phyloP scores from a whole-genome alignment of 1,140 invertebrate species.

The Pseudomyrmex gracilis region DNA sequence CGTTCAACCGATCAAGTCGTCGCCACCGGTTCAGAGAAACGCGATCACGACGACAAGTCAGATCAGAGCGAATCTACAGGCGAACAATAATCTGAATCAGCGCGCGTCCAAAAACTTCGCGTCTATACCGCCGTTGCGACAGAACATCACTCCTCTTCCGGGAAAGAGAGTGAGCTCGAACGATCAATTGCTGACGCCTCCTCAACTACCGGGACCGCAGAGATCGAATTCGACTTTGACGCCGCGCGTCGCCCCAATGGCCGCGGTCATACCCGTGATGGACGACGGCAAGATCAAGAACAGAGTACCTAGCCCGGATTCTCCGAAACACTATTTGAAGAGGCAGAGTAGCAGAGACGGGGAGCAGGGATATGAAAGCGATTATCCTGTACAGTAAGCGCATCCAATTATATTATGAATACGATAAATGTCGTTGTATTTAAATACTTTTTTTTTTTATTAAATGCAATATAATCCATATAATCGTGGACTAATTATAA shows the following conservation, averaged over 20 bases:
- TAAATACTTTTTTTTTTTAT: not conserved
- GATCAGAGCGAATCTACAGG: constrained; percentile 82
- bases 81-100: constrained; percentile 77
- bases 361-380: constrained; percentile 81
- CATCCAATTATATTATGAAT: not conserved
- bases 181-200: constrained; percentile 58
- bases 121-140: constrained; percentile 81
- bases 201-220: constrained; percentile 82
- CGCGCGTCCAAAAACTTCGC: constrained; percentile 81
- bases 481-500: not conserved
- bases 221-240: constrained; percentile 82
- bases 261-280: constrained; percentile 83
- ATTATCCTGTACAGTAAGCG: constrained; percentile 84
- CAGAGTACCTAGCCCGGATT: constrained; percentile 82
- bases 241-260: constrained; percentile 82
- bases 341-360: constrained; percentile 80
- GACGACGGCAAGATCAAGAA: constrained; percentile 83
- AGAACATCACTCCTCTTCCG: constrained; percentile 81
- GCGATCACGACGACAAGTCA: constrained; percentile 82
- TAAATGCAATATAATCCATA: not conserved
- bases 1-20: constrained; percentile 83
- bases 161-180: constrained; percentile 76
- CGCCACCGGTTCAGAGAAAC: constrained; percentile 81
- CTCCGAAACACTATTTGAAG: constrained; percentile 81
- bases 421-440: not conserved